A percentile compares a stretch with the other conserved stretches of the same genome.
phyloP scores from a whole-genome alignment of 2,113 vertebrate species.

The Aspiorhynchus laticeps region DNA sequence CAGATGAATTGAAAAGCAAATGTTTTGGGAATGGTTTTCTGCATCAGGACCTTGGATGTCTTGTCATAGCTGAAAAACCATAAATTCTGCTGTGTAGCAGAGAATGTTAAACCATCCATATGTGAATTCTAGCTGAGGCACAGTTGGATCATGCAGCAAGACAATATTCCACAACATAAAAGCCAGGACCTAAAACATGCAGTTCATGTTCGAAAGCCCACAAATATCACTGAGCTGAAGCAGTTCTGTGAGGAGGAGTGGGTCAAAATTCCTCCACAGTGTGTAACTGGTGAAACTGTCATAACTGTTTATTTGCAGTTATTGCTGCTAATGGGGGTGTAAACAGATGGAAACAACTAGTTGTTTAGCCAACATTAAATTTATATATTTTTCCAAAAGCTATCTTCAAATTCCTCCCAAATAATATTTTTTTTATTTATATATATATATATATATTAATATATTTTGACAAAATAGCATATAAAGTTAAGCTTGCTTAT shows the following conservation, averaged over 20 bases:
- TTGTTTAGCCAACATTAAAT: no score
- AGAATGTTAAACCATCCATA: not conserved
- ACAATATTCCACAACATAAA: not conserved
- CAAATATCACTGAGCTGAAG: not conserved
- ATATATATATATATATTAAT: no score
- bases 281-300: not conserved
- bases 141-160: not conserved
- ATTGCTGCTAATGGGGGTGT: not conserved
- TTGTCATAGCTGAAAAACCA: not conserved
- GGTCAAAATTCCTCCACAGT: not conserved
- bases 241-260: not conserved
- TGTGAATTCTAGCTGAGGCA: not conserved
- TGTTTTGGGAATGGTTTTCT: not conserved
- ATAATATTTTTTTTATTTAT: no score
- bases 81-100: not conserved
- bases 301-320: not conserved
- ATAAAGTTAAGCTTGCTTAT: no score
- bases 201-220: not conserved
- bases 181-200: not conserved
- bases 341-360: not conserved
- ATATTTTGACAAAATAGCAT: no score
- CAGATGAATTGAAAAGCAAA: not conserved
- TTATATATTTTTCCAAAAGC: not conserved
- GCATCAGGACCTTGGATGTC: not conserved
- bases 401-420: not conserved